phyloP scores from a whole-genome alignment of 2,888 invertebrate genomes.

The Beris morrisii region DNA sequence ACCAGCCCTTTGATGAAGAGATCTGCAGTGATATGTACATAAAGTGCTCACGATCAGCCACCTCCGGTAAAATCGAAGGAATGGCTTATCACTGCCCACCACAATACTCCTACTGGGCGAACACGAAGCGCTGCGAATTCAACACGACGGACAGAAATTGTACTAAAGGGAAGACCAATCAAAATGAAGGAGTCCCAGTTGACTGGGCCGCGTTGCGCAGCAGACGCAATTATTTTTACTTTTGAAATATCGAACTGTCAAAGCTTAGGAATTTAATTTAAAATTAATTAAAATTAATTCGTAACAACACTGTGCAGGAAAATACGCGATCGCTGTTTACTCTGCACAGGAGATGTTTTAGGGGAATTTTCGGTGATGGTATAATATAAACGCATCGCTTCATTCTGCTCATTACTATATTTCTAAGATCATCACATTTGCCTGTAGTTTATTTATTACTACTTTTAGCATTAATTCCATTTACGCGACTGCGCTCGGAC shows the following conservation, averaged over 20 bases:
- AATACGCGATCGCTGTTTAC: too few species aligned
- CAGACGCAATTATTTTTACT: conserved; percentile 45
- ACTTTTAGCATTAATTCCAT: too few species aligned
- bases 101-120: conserved; percentile 75
- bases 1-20: conserved; percentile 67
- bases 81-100: conserved; percentile 76
- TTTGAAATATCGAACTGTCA: conserved; percentile 42
- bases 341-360: too few species aligned
- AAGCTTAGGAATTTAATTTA: too few species aligned
- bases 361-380: too few species aligned
- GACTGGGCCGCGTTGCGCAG: conserved; percentile 54
- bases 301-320: too few species aligned
- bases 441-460: too few species aligned
- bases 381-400: too few species aligned
- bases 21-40: conserved; percentile 73
- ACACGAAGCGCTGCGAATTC: conserved; percentile 76
- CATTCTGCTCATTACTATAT: too few species aligned
- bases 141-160: conserved; percentile 65
- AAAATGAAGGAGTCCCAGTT: conserved; percentile 48
- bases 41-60: conserved; percentile 64
- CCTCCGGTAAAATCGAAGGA: conserved; percentile 63
- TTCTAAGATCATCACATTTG: too few species aligned
- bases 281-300: too few species aligned
- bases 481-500: too few species aligned
- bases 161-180: conserved; percentile 40